phyloP scores from a whole-genome alignment of 2,888 invertebrate species.

The Pachymerium ferrugineum region DNA sequence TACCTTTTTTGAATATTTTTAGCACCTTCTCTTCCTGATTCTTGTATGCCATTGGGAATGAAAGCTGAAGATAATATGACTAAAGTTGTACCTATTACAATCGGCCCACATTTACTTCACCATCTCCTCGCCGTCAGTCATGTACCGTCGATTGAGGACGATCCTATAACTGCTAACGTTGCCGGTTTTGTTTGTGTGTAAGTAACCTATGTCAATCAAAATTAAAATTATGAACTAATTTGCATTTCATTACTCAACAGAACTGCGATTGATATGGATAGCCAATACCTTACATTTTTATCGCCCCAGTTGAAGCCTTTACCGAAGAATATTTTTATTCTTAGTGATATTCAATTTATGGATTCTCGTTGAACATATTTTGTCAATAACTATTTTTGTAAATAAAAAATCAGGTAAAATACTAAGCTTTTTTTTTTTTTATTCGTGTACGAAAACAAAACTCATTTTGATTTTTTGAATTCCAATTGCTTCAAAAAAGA shows the following conservation, averaged over 20 bases:
- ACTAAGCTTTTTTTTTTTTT: too few species aligned
- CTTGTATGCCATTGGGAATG: slow-evolving; percentile 96
- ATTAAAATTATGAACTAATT: too few species aligned
- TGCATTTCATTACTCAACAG: too few species aligned
- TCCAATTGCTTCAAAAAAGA: neutral
- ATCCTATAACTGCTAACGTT: slow-evolving; percentile 78
- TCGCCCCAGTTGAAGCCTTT: slow-evolving; percentile 91
- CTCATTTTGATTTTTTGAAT: neutral
- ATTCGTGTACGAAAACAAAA: neutral
- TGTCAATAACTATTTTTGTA: too few species aligned
- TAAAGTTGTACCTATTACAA: slow-evolving; percentile 74
- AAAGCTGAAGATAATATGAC: slow-evolving; percentile 83
- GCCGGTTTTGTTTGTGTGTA: slow-evolving; percentile 89
- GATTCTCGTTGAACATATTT: slow-evolving; percentile 65
- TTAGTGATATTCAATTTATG: slow-evolving; percentile 92
- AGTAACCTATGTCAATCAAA: slow-evolving; percentile 49
- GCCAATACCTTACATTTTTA: slow-evolving; percentile 78
- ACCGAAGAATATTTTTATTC: slow-evolving; percentile 75
- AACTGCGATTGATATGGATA: slow-evolving; percentile 81
- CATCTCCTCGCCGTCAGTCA: slow-evolving; percentile 84
- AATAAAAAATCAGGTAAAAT: too few species aligned
- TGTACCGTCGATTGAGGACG: slow-evolving; percentile 71
- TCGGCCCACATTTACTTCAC: slow-evolving; percentile 58
- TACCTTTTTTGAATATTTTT: neutral
- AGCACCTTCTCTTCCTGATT: slow-evolving; percentile 86